Conservation (phyloP, 2,797 vertebrate species). For the Setipinna tenuifilis region DNA sequence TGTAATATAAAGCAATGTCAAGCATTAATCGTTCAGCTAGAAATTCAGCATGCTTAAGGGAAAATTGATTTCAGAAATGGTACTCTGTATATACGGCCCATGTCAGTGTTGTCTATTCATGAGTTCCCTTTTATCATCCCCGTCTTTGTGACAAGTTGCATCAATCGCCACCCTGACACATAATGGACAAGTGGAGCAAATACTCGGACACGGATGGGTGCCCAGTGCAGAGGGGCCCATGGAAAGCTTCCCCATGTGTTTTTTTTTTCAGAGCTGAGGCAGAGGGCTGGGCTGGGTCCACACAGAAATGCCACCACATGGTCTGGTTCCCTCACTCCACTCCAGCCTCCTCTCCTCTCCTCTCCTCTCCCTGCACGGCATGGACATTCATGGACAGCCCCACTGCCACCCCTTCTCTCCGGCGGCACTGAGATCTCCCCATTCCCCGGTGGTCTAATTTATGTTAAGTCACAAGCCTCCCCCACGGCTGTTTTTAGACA, state of each 20-base stretch:
- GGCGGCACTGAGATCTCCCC: conserved; percentile 70
- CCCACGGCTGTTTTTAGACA: conserved; percentile 83
- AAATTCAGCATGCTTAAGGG: neutral
- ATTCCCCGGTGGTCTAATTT: conserved; percentile 87
- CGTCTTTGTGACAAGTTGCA: neutral
- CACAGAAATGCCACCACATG: conserved; percentile 16
- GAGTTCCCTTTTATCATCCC: neutral
- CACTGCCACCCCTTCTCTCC: conserved; percentile 57
- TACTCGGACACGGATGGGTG: neutral
- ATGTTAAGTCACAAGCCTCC: conserved; percentile 87
- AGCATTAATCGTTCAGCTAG: too few species aligned
- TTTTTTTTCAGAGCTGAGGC: neutral
- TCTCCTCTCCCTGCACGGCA: neutral
- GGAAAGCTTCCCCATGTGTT: neutral
- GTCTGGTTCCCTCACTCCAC: neutral
- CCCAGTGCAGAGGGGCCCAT: neutral
- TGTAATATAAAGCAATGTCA: too few species aligned
- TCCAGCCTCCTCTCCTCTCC: neutral
- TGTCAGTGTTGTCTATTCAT: neutral
- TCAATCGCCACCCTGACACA: neutral
- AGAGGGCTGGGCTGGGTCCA: neutral
- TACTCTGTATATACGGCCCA: neutral
- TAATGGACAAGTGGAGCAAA: neutral
- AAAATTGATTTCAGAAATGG: neutral
- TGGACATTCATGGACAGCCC: neutral